These are phyloP conservation scores for Meda fulgida DNA, from an alignment of 2,797 vertebrate species.

Conservation along the genomic window DNA sequence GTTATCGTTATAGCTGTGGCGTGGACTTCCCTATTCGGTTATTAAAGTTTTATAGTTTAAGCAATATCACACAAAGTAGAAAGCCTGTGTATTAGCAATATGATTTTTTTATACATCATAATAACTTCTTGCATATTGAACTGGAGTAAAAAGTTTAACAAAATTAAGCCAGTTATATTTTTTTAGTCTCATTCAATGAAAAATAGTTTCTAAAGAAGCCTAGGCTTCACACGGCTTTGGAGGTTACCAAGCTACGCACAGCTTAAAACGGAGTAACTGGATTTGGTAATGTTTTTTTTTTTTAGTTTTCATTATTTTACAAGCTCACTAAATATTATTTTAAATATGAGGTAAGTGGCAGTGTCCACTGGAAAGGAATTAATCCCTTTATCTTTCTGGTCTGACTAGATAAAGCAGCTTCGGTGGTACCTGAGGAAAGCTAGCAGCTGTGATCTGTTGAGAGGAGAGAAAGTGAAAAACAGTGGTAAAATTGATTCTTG, in stretches of 20 bases:
- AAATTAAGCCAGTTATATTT: neutral
- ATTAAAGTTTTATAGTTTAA: neutral
- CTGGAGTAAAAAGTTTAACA: neutral
- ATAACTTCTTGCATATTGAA: too few relatives aligned
- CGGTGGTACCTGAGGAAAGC: slow-evolving; percentile 17
- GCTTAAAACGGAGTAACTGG: neutral
- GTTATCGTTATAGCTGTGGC: neutral
- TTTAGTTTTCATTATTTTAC: neutral
- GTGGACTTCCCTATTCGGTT: neutral
- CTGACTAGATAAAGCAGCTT: slow-evolving; percentile 9
- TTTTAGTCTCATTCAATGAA: neutral
- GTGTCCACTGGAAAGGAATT: neutral
- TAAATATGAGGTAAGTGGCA: neutral
- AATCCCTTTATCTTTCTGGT: slow-evolving; percentile 19
- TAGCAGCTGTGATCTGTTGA: slow-evolving; percentile 68
- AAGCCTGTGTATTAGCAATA: neutral
- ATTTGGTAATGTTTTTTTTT: neutral
- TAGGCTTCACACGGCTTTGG: neutral
- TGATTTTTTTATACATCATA: too few relatives aligned
- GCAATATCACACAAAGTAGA: neutral
- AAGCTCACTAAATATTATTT: neutral
- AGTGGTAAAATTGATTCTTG: slow-evolving; percentile 89
- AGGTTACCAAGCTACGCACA: neutral
- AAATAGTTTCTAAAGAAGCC: neutral
- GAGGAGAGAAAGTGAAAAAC: slow-evolving; percentile 78